phyloP scores from a whole-genome alignment of 1,140 invertebrate species.

The Wasmannia auropunctata region DNA sequence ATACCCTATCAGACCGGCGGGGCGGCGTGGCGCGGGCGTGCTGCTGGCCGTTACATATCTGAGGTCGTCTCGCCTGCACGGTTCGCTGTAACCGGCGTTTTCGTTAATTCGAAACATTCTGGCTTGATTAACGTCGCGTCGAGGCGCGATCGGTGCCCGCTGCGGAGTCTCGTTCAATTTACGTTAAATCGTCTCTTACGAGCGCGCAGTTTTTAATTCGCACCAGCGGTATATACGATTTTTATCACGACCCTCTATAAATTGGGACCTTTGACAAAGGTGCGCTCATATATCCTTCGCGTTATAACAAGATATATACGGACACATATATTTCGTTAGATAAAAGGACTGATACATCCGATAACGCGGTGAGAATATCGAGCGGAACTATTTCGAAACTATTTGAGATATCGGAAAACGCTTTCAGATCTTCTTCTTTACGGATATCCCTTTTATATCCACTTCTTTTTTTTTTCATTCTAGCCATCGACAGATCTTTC shows the following conservation, averaged over 20 bases:
- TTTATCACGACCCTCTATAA: background rate
- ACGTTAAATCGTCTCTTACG: background rate
- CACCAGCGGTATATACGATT: background rate
- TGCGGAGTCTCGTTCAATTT: no score
- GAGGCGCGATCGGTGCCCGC: no score
- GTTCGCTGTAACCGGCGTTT: slow-evolving; percentile 61
- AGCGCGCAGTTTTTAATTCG: background rate
- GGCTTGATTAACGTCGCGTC: slow-evolving; percentile 27
- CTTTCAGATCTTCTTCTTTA: slow-evolving; percentile 6
- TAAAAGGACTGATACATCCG: background rate
- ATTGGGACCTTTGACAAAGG: background rate
- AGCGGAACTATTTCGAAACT: slow-evolving; percentile 34
- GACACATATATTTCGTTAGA: slow-evolving; percentile 22
- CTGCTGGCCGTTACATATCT: slow-evolving; percentile 68
- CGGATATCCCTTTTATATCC: background rate
- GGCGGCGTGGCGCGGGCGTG: no score
- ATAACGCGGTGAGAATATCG: slow-evolving; percentile 11
- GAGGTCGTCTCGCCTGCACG: slow-evolving; percentile 64
- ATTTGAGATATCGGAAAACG: slow-evolving; percentile 32
- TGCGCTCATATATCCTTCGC: background rate
- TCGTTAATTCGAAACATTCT: slow-evolving; percentile 61
- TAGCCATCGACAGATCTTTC: slow-evolving; percentile 1
- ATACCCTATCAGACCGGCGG: slow-evolving; percentile 61
- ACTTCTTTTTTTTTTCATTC: background rate
- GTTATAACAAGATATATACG: background rate